Percentiles rank a stretch among this genome's conserved stretches.
Evolutionary conservation across 2,113 vertebrate species (phyloP).

Genomic region (Peromyscus polionotus): DNA sequence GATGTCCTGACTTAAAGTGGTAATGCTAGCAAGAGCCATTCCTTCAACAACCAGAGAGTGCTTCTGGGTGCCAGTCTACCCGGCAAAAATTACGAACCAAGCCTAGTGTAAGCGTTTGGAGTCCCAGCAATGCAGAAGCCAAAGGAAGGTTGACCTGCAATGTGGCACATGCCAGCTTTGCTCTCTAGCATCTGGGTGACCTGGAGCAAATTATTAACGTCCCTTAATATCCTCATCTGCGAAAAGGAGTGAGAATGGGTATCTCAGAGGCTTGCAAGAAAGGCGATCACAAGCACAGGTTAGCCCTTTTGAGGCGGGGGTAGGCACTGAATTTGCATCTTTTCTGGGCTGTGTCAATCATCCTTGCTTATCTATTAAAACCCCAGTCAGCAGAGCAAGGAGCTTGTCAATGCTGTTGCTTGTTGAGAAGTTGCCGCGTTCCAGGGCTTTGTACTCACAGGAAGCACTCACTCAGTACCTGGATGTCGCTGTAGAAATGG

Average conservation of each 20-base stretch:
- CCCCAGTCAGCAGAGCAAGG: not conserved
- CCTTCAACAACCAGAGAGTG: constrained; percentile 42
- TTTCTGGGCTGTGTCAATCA: not conserved
- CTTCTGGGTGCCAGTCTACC: not conserved
- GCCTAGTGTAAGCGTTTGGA: not conserved
- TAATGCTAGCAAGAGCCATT: constrained; percentile 34
- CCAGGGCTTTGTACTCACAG: not conserved
- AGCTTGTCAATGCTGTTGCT: not conserved
- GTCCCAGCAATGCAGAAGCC: not conserved
- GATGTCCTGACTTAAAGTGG: constrained; percentile 39
- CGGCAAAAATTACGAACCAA: not conserved
- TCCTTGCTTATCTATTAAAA: constrained; percentile 2
- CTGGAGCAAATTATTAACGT: not conserved
- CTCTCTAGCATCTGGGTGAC: not conserved
- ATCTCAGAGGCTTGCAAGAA: not conserved
- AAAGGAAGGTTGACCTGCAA: not conserved
- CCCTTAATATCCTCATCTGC: not conserved
- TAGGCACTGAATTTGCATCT: not conserved
- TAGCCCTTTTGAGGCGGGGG: not conserved
- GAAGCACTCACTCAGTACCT: not conserved
- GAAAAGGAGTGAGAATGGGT: not conserved
- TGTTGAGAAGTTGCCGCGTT: not conserved
- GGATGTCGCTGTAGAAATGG: not conserved
- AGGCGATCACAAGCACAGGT: not conserved
- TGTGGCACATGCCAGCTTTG: not conserved